Evolutionary conservation across 1,140 invertebrate genomes (phyloP).

Genomic region (Delia radicum): DNA sequence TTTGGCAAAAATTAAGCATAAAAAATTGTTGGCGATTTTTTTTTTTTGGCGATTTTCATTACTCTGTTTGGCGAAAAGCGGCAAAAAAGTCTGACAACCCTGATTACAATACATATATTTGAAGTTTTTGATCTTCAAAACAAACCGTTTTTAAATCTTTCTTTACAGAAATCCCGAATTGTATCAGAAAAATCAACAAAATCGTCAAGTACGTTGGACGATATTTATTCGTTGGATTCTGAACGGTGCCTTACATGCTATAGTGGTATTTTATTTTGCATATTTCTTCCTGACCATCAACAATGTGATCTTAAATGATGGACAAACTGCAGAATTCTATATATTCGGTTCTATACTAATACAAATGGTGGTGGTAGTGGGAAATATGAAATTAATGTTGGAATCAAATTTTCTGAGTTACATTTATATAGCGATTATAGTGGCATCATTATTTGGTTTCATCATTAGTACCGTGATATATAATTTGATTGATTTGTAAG

Average conservation of each 20-base stretch:
- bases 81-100: too few species aligned
- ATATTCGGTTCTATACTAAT: conserved; percentile 59
- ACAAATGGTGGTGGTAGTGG: conserved; percentile 57
- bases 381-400: conserved; percentile 63
- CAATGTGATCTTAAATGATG: conserved; percentile 52
- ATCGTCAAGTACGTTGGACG: conserved; percentile 63
- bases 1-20: too few species aligned
- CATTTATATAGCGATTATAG: conserved; percentile 60
- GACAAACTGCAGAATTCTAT: conserved; percentile 54
- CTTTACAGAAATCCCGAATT: conserved; percentile 62
- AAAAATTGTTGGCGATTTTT: too few species aligned
- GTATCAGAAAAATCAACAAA: conserved; percentile 66
- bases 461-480: conserved; percentile 61
- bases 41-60: too few species aligned
- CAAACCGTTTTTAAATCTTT: too few species aligned
- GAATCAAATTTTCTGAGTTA: conserved; percentile 66
- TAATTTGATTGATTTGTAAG: conserved; percentile 61
- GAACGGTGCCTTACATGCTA: conserved; percentile 59
- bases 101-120: too few species aligned
- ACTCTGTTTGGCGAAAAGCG: too few species aligned
- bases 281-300: conserved; percentile 47
- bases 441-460: conserved; percentile 63
- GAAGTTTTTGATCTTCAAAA: too few species aligned
- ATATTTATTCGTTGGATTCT: conserved; percentile 67
- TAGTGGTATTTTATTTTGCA: conserved; percentile 58